Evolutionary conservation across 2,797 vertebrate species (phyloP).

Genomic region (Sebastes reedi): DNA sequence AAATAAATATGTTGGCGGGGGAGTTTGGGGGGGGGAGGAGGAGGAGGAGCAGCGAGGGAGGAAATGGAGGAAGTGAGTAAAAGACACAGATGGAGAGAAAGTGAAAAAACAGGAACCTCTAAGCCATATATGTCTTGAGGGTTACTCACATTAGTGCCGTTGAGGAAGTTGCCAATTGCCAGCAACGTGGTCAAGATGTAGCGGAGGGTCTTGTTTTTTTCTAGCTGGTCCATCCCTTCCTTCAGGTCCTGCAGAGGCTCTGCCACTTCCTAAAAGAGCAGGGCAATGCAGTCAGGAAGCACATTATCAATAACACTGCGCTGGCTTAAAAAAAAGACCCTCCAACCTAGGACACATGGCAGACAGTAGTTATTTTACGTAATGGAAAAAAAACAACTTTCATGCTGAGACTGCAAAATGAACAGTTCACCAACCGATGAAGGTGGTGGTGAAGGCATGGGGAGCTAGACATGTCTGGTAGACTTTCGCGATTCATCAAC

Average conservation of each 20-base stretch:
- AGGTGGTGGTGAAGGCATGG: too few species aligned
- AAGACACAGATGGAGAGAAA: slow-evolving; percentile 27
- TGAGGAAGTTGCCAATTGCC: slow-evolving; percentile 97
- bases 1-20: slow-evolving; percentile 58
- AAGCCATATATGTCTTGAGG: slow-evolving; percentile 3
- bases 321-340: too few species aligned
- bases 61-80: slow-evolving; percentile 43
- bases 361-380: too few species aligned
- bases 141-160: slow-evolving; percentile 93
- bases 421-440: accelerated
- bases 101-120: slow-evolving; percentile 8
- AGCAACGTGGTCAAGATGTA: slow-evolving; percentile 94
- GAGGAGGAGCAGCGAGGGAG: slow-evolving; percentile 9
- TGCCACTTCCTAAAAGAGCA: slow-evolving; percentile 89
- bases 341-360: too few species aligned
- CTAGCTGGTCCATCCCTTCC: slow-evolving; percentile 98
- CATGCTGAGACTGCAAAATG: too few species aligned
- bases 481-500: too few species aligned
- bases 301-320: not conserved
- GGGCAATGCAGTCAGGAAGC: not conserved
- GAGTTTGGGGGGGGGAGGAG: not conserved
- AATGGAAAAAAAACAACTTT: too few species aligned
- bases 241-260: slow-evolving; percentile 97
- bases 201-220: slow-evolving; percentile 95
- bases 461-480: too few species aligned